These are phyloP conservation scores for Chirona hameri DNA, from an alignment of 2,888 invertebrate genomes.

Conservation along the genomic window DNA sequence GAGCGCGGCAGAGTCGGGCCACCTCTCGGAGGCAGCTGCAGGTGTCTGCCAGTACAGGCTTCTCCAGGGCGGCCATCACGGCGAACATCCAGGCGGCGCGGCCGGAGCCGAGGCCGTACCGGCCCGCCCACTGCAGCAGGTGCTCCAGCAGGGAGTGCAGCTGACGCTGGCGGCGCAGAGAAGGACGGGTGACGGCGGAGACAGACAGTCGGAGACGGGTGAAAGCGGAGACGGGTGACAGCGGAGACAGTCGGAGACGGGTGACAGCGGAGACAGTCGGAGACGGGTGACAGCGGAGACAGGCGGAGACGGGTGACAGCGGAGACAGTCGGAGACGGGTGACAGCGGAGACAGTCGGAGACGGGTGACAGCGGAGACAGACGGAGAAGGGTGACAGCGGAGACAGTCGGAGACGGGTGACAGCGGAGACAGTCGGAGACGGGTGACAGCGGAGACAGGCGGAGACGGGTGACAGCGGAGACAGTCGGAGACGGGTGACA, in stretches of 20 bases:
- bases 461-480: no score
- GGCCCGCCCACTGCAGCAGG: slow-evolving; percentile 37
- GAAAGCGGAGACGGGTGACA: neutral
- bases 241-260: neutral
- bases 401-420: no score
- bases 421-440: no score
- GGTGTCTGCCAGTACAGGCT: slow-evolving; percentile 64
- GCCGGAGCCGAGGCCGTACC: slow-evolving; percentile 48
- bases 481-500: no score
- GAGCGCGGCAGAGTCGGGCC: slow-evolving; percentile 59
- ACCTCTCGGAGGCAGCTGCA: slow-evolving; percentile 60
- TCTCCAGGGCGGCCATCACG: slow-evolving; percentile 59
- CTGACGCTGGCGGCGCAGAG: neutral
- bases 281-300: no score
- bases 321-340: no score
- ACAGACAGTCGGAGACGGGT: neutral
- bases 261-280: no score
- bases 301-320: no score
- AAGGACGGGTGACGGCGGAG: neutral
- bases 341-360: no score
- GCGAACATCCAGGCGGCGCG: slow-evolving; percentile 68
- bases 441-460: no score
- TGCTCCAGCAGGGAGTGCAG: neutral
- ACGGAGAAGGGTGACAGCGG: no score
- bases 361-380: no score